Evolutionary conservation across 92 coral and sea anemone genomes (phyloP).

Genomic region (Epizoanthus ramosus): DNA sequence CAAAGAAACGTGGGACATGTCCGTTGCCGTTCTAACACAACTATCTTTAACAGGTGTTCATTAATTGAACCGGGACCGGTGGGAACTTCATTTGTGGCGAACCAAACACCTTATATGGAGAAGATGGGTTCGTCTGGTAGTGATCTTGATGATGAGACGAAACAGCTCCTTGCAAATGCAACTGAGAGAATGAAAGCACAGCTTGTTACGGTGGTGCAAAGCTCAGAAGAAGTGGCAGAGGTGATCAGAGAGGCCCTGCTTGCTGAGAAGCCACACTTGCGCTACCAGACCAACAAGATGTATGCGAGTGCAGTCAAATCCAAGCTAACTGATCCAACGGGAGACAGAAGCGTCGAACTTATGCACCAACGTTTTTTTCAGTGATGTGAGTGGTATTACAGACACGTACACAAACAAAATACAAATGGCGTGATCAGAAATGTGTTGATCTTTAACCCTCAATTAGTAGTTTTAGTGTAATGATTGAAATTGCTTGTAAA

Average conservation of each 20-base stretch:
- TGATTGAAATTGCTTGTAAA: too few species aligned
- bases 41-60: slow-evolving; percentile 61
- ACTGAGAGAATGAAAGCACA: slow-evolving; percentile 55
- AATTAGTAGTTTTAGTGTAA: too few species aligned
- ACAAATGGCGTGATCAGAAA: not conserved
- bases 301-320: slow-evolving; percentile 57
- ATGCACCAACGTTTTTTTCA: slow-evolving; percentile 72
- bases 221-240: slow-evolving; percentile 84
- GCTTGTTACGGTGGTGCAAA: slow-evolving; percentile 68
- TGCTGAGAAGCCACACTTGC: slow-evolving; percentile 84
- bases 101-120: slow-evolving; percentile 30
- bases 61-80: slow-evolving; percentile 96
- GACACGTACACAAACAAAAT: too few species aligned
- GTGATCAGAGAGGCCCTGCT: slow-evolving; percentile 69
- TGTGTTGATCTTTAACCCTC: too few species aligned
- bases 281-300: slow-evolving; percentile 87
- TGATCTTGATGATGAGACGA: slow-evolving; percentile 86
- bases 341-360: slow-evolving; percentile 63
- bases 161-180: slow-evolving; percentile 69
- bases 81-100: slow-evolving; percentile 60
- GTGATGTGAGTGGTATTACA: not conserved
- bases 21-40: not conserved
- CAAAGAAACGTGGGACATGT: not conserved
- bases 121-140: slow-evolving; percentile 5
- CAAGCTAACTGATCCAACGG: slow-evolving; percentile 85